These are phyloP conservation scores for Catamblyrhynchus diadema DNA, from an alignment of 2,797 vertebrate genomes.

Conservation along the genomic window DNA sequence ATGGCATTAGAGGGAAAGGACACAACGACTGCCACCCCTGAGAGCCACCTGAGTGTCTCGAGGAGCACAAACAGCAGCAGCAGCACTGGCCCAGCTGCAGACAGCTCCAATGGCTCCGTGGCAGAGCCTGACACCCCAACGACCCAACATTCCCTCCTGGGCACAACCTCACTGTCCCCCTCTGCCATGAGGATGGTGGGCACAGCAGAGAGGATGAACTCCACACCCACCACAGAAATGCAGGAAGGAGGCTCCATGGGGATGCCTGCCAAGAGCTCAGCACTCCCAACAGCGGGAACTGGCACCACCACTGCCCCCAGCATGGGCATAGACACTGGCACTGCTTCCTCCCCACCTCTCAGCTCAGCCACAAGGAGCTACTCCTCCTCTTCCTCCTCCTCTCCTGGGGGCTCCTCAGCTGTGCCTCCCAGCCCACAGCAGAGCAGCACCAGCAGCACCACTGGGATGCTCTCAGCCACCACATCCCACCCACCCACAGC, in stretches of 20 bases:
- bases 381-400: neutral
- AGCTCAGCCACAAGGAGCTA: rapidly evolving
- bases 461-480: too few species aligned
- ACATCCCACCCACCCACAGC: too few species aligned
- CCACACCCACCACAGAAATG: neutral
- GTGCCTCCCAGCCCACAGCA: too few species aligned
- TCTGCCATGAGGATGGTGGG: neutral
- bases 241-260: rapidly evolving
- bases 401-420: rapidly evolving
- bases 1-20: rapidly evolving
- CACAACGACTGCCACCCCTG: rapidly evolving
- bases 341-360: neutral
- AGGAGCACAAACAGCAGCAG: rapidly evolving
- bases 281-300: rapidly evolving
- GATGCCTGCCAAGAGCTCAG: rapidly evolving
- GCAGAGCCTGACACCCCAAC: neutral
- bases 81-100: rapidly evolving
- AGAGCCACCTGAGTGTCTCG: rapidly evolving
- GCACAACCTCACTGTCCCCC: neutral
- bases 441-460: too few species aligned
- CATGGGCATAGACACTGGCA: neutral
- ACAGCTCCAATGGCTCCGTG: rapidly evolving
- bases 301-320: neutral
- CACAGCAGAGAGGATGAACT: neutral
- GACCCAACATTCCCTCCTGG: neutral